Conservation (phyloP, 1,140 invertebrate genomes). For the Polypedilum pembai region DNA sequence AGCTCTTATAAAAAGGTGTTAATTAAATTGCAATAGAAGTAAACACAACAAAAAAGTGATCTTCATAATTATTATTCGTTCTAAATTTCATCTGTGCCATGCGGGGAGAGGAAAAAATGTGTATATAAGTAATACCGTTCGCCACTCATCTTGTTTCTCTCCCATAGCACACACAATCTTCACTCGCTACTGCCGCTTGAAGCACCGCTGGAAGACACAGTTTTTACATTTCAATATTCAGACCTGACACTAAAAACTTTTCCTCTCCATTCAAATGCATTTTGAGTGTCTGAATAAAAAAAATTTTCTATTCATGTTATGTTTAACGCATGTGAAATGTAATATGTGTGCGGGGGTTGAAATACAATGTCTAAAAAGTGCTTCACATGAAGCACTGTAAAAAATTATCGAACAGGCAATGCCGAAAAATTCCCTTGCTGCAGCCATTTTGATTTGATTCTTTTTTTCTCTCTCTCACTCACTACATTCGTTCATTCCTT, state of each 20-base stretch:
- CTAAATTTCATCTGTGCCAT: constrained; percentile 17
- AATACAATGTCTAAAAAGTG: constrained; percentile 2
- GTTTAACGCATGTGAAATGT: constrained; percentile 6
- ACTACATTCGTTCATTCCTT: background rate
- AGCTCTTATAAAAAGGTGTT: background rate
- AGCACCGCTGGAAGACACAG: background rate
- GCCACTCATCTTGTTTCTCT: background rate
- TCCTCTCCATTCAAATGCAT: background rate
- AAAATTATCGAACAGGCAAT: constrained; percentile 5
- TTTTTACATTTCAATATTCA: background rate
- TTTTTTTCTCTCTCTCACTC: background rate
- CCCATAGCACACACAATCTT: background rate
- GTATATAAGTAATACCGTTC: background rate
- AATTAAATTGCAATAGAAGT: background rate
- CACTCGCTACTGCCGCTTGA: background rate
- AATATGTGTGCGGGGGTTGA: constrained; percentile 7
- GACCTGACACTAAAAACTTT: background rate
- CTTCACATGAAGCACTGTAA: constrained; percentile 8
- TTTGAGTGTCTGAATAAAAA: background rate
- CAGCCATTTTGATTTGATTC: constrained; percentile 1
- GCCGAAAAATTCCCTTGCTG: constrained; percentile 10
- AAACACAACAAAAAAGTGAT: background rate
- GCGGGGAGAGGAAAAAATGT: background rate
- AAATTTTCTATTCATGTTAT: no score
- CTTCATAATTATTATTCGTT: constrained; percentile 18